Evolutionary conservation across 1,140 invertebrate genomes (phyloP).

Genomic region (Globodera ellingtonae): DNA sequence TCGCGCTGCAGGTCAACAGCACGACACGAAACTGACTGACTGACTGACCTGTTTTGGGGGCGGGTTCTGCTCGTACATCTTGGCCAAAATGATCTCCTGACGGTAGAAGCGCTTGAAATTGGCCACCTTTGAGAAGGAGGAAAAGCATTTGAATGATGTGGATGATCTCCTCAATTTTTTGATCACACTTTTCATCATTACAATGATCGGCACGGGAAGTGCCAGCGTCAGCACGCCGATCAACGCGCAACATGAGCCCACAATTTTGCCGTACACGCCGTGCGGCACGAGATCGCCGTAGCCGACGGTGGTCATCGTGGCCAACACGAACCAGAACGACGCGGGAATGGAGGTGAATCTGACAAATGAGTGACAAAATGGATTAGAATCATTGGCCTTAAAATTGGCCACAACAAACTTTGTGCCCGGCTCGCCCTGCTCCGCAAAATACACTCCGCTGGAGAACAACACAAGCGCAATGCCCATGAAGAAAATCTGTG

Average conservation of each 20-base stretch:
- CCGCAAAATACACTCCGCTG: constrained; percentile 96
- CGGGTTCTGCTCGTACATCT: constrained; percentile 66
- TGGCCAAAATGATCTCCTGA: constrained; percentile 59
- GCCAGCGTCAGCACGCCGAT: constrained; percentile 87
- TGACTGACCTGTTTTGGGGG: constrained; percentile 17
- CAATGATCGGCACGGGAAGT: constrained; percentile 87
- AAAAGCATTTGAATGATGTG: constrained; percentile 19
- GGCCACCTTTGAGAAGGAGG: constrained; percentile 44
- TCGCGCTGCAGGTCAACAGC: no score
- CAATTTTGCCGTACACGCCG: constrained; percentile 77
- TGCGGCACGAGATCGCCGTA: constrained; percentile 74
- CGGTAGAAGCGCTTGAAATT: constrained; percentile 66
- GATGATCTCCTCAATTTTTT: neutral
- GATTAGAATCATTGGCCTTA: constrained; percentile 62
- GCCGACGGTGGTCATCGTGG: constrained; percentile 62
- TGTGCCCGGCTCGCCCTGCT: constrained; percentile 89
- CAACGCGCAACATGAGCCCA: constrained; percentile 83
- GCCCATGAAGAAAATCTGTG: constrained; percentile 80
- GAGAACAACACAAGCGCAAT: constrained; percentile 98
- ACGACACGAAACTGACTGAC: neutral
- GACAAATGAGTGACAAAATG: no score
- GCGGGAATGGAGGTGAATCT: constrained; percentile 97
- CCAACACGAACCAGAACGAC: constrained; percentile 92
- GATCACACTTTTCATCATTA: constrained; percentile 70
- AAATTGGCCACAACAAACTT: constrained; percentile 81